Percentiles rank a stretch among this genome's conserved stretches.
Evolutionary conservation across 1,140 invertebrate genomes (phyloP).

Genomic region (Triops cancriformis): DNA sequence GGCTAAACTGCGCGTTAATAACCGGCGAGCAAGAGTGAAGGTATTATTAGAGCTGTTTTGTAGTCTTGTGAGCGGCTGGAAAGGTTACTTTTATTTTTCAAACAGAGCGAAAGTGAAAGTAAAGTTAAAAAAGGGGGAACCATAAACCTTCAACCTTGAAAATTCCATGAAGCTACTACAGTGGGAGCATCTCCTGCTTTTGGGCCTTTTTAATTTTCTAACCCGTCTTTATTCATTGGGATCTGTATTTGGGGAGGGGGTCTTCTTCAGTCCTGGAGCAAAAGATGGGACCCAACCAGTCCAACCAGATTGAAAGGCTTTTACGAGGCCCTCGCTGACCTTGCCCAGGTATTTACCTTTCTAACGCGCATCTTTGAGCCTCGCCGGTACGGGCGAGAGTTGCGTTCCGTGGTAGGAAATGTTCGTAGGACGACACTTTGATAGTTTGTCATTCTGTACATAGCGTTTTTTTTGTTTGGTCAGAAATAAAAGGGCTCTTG

Average conservation of each 20-base stretch:
- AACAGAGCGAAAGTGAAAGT: not conserved
- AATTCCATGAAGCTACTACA: not conserved
- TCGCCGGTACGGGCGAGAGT: not conserved
- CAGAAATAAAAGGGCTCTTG: not conserved
- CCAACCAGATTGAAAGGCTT: not conserved
- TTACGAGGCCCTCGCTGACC: not conserved
- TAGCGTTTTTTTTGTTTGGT: not conserved
- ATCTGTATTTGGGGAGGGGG: not conserved
- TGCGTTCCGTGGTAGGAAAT: not conserved
- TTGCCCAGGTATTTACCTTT: conserved; percentile 4
- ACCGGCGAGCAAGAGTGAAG: no score
- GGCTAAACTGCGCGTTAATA: no score
- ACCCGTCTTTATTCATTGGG: no score
- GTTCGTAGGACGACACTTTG: not conserved
- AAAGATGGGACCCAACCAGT: not conserved
- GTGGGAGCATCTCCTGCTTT: not conserved
- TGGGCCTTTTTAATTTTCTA: not conserved
- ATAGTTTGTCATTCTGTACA: not conserved
- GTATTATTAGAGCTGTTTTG: no score
- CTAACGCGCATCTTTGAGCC: not conserved
- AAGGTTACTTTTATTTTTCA: not conserved
- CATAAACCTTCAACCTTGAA: not conserved
- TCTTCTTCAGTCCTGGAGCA: not conserved
- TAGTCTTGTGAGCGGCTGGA: no score
- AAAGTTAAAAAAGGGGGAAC: not conserved